Conservation (phyloP, 2,113 vertebrate genomes). For the Onychostoma macrolepis region DNA sequence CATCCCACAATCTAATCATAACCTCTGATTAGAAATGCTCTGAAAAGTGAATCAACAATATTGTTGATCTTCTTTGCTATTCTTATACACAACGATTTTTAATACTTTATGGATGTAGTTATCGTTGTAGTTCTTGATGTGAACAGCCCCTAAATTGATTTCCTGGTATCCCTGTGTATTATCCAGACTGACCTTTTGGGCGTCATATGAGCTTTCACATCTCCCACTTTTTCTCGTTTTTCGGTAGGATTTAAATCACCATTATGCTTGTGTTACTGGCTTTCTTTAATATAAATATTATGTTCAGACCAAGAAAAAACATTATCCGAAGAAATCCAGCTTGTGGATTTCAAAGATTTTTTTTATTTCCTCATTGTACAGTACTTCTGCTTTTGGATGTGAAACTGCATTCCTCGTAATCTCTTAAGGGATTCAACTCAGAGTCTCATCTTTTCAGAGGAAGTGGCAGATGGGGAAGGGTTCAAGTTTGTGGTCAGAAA, state of each 20-base stretch:
- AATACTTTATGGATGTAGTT: neutral
- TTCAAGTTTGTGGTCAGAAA: conserved; percentile 17
- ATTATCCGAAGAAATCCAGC: neutral
- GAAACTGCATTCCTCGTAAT: conserved; percentile 27
- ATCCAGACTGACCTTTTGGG: neutral
- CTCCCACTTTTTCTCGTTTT: neutral
- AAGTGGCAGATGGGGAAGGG: conserved; percentile 17
- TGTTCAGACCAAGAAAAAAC: neutral
- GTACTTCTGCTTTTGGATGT: conserved; percentile 24
- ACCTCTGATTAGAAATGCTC: too few species aligned
- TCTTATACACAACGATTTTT: neutral
- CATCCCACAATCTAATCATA: neutral
- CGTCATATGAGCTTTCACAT: neutral
- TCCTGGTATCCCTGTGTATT: neutral
- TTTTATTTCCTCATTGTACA: conserved; percentile 19
- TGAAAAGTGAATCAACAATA: too few species aligned
- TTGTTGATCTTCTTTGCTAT: neutral
- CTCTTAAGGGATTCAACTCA: conserved; percentile 9
- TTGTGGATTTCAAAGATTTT: neutral
- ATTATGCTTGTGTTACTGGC: neutral
- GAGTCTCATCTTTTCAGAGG: conserved; percentile 20
- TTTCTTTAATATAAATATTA: neutral
- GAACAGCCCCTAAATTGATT: neutral
- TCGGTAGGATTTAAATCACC: neutral
- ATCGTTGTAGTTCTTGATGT: neutral